These are phyloP conservation scores for Paradoxurus hermaphroditus DNA, from an alignment of 2,113 vertebrate genomes.

Conservation along the genomic window DNA sequence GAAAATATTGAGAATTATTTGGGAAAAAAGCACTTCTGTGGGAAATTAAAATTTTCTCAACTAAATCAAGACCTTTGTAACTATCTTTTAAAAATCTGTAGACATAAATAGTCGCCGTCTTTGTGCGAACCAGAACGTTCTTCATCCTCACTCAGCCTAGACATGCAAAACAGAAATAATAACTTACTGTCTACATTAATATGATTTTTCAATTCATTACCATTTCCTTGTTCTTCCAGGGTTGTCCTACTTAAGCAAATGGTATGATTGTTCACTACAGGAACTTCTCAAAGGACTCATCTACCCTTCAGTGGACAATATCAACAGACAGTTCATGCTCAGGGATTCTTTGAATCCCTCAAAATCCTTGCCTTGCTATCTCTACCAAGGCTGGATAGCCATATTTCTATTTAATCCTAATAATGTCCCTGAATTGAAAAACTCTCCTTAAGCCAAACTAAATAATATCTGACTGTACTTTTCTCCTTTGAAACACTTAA, in stretches of 20 bases:
- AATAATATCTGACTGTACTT: neutral
- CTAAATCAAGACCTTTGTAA: neutral
- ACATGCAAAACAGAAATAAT: neutral
- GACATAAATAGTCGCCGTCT: neutral
- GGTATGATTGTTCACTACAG: neutral
- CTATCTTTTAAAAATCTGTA: neutral
- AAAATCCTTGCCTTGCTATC: neutral
- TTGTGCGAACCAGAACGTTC: neutral
- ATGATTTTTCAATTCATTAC: neutral
- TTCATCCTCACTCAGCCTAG: neutral
- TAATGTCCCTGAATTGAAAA: neutral
- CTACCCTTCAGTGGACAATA: neutral
- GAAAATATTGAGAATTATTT: neutral
- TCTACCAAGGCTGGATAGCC: neutral
- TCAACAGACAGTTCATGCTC: neutral
- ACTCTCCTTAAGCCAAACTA: neutral
- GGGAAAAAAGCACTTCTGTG: neutral
- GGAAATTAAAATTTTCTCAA: slow-evolving; percentile 1
- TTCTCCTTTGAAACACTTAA: neutral
- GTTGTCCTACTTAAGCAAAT: neutral
- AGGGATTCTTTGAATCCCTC: neutral
- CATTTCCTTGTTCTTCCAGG: neutral
- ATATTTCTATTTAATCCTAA: neutral
- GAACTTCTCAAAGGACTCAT: neutral
- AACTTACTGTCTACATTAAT: neutral